Evolutionary conservation across 2,797 vertebrate genomes (phyloP).

Genomic region (Sebastes ruberrimus): DNA sequence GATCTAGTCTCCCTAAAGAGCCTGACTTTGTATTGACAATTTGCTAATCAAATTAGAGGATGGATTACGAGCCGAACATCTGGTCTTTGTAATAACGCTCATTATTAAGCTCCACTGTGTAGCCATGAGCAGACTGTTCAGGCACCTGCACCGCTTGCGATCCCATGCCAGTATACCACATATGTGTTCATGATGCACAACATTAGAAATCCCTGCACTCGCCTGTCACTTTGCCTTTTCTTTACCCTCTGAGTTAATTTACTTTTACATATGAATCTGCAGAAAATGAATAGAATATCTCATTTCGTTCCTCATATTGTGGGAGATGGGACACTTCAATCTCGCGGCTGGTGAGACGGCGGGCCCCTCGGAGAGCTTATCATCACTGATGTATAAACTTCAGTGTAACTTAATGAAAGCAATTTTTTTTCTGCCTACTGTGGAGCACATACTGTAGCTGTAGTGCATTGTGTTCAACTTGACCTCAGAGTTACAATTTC

Average conservation of each 20-base stretch:
- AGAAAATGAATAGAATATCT: constrained; percentile 53
- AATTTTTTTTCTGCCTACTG: constrained; percentile 42
- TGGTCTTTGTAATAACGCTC: constrained; percentile 67
- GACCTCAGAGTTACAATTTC: constrained; percentile 49
- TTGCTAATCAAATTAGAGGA: constrained; percentile 71
- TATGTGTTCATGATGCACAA: not conserved
- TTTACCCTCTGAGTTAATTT: constrained; percentile 33
- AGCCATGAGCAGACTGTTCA: constrained; percentile 8
- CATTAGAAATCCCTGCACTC: not conserved
- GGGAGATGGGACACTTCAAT: constrained; percentile 42
- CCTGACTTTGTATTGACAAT: constrained; percentile 58
- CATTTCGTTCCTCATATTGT: constrained; percentile 3
- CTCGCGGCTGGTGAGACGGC: constrained; percentile 18
- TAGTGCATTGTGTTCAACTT: constrained; percentile 28
- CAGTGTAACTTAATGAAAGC: constrained; percentile 73
- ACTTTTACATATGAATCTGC: constrained; percentile 20
- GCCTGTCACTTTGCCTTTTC: not conserved
- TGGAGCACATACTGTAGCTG: constrained; percentile 6
- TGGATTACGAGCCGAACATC: constrained; percentile 65
- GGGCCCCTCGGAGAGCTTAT: constrained; percentile 60
- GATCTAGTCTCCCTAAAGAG: constrained; percentile 46
- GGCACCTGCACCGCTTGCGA: constrained; percentile 24
- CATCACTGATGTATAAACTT: constrained; percentile 65
- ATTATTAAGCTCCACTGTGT: constrained; percentile 56
- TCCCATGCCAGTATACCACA: not conserved